These are phyloP conservation scores for Drosophila seclusa DNA, from an alignment of 2,888 invertebrate genomes.

Conservation along the genomic window DNA sequence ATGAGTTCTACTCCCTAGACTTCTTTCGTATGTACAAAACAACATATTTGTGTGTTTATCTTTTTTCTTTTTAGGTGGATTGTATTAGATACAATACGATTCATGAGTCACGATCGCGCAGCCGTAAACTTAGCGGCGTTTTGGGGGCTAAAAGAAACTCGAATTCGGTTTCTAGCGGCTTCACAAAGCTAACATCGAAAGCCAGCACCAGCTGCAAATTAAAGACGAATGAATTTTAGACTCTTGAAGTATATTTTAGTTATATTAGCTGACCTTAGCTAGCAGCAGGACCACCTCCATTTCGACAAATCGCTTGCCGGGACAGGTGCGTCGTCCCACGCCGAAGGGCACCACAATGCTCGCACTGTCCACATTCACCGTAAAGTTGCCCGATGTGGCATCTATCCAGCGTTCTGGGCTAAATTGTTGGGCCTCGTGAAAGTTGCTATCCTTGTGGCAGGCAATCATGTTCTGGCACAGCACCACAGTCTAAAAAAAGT, in stretches of 20 bases:
- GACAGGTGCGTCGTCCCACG: conserved; percentile 92
- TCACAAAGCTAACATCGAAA: conserved; percentile 89
- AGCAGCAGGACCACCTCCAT: conserved; percentile 90
- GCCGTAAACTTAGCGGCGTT: conserved; percentile 89
- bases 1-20: conserved; percentile 23
- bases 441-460: conserved; percentile 90
- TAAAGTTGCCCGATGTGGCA: conserved; percentile 76
- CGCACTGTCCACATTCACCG: conserved; percentile 85
- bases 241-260: rapidly evolving
- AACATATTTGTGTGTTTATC: conserved; percentile 18
- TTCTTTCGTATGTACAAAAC: conserved; percentile 29
- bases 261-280: conserved; percentile 87
- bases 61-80: conserved; percentile 5
- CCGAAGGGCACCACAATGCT: conserved; percentile 92
- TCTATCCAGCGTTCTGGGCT: conserved; percentile 92
- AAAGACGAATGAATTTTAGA: not conserved
- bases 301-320: conserved; percentile 93
- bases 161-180: conserved; percentile 90
- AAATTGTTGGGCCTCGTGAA: conserved; percentile 89
- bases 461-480: conserved; percentile 94
- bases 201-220: conserved; percentile 88
- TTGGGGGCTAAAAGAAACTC: conserved; percentile 93
- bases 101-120: conserved; percentile 87
- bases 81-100: conserved; percentile 37
- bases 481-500: conserved; percentile 88